Percentiles rank a stretch among this genome's conserved stretches.
phyloP scores from a whole-genome alignment of 2,113 vertebrate genomes.

The Puffinus mauretanicus region DNA sequence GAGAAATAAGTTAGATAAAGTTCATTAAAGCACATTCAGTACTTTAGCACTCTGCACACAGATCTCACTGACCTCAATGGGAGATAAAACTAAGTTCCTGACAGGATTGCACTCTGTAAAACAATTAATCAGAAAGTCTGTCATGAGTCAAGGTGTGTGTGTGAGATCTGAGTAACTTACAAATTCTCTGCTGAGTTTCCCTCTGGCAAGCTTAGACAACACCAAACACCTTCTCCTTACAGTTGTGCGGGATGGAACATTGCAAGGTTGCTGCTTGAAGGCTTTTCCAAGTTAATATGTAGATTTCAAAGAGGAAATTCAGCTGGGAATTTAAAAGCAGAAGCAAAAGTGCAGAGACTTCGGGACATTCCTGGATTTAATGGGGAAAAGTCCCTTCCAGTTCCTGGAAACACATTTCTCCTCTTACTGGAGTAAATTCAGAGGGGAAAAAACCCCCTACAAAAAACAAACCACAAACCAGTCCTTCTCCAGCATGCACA shows the following conservation, averaged over 20 bases:
- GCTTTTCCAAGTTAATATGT: neutral
- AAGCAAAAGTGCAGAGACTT: neutral
- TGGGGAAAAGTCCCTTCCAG: neutral
- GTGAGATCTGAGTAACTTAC: neutral
- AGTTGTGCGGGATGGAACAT: neutral
- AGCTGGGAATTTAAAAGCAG: neutral
- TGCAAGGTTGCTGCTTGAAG: neutral
- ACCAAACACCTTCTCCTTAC: neutral
- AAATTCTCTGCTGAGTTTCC: neutral
- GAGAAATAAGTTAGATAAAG: neutral
- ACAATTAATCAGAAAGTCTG: neutral
- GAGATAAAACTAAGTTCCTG: neutral
- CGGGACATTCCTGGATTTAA: neutral
- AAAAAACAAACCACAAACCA: neutral
- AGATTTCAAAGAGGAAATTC: neutral
- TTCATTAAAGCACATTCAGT: neutral
- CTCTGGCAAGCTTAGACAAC: neutral
- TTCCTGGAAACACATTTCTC: neutral
- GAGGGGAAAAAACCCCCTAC: rapidly evolving
- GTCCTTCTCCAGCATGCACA: neutral
- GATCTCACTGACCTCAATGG: neutral
- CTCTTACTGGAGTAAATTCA: neutral
- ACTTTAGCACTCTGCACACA: neutral
- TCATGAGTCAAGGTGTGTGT: neutral
- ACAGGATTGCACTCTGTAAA: neutral